Conservation (phyloP, 2,113 vertebrate genomes). For the Cyanocitta stelleri region DNA sequence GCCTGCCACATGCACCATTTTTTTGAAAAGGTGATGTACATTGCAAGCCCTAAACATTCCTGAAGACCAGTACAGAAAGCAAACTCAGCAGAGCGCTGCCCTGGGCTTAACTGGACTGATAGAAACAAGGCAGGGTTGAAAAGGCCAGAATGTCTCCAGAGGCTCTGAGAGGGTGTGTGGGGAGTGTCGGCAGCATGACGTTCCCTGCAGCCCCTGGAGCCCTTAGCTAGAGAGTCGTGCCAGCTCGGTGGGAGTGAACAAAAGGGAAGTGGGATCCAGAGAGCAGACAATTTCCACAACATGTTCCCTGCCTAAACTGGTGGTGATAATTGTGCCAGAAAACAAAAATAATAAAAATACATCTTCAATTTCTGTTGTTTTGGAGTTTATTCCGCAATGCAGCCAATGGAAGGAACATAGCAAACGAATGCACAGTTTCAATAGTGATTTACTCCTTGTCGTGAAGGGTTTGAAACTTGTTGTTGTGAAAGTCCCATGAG, state of each 20-base stretch:
- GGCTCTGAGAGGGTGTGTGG: background rate
- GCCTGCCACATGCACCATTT: background rate
- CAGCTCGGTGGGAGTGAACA: slow-evolving; percentile 25
- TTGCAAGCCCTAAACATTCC: background rate
- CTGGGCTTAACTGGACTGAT: background rate
- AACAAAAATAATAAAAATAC: background rate
- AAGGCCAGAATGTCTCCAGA: slow-evolving; percentile 2
- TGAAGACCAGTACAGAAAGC: background rate
- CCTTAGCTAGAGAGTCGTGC: rapidly evolving
- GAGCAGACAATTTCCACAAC: slow-evolving; percentile 30
- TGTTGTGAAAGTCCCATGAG: background rate
- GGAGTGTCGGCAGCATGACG: background rate
- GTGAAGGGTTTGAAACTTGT: background rate
- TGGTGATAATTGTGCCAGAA: background rate
- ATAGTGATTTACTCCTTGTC: background rate
- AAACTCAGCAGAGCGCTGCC: background rate
- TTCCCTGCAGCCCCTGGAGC: background rate
- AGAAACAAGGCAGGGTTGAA: slow-evolving; percentile 29
- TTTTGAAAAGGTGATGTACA: background rate
- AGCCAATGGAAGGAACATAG: background rate
- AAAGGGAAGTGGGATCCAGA: slow-evolving; percentile 18
- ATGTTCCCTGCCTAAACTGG: background rate
- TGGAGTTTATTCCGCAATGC: background rate
- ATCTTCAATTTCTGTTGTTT: slow-evolving; percentile 9
- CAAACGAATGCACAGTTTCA: background rate